phyloP scores from a whole-genome alignment of 1,140 invertebrate species.

The Scaptodrosophila lebanonensis region DNA sequence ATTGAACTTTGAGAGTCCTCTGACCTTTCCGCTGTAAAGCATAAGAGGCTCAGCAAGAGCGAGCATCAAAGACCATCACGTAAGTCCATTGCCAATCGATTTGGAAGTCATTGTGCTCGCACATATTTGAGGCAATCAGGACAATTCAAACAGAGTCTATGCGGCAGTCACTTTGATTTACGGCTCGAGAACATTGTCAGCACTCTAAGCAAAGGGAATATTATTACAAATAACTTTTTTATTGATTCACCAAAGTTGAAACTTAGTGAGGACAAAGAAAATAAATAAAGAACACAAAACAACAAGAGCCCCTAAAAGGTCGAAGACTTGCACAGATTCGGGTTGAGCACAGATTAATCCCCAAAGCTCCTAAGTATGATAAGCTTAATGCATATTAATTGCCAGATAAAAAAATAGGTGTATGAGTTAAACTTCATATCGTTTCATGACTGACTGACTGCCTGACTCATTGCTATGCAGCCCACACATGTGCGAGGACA shows the following conservation, averaged over 20 bases:
- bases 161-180: too few species aligned
- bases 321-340: slow-evolving; percentile 14
- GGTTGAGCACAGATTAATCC: slow-evolving; percentile 8
- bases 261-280: slow-evolving; percentile 1
- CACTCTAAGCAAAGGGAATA: slow-evolving; percentile 17
- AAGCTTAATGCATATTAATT: slow-evolving; percentile 68
- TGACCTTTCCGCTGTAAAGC: too few species aligned
- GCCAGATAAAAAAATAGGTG: slow-evolving; percentile 28
- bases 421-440: slow-evolving; percentile 23
- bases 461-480: slow-evolving; percentile 63
- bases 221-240: background rate
- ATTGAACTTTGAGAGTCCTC: too few species aligned
- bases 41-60: too few species aligned
- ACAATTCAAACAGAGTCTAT: too few species aligned
- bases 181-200: slow-evolving; percentile 42
- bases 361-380: slow-evolving; percentile 42
- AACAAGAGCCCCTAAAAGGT: slow-evolving; percentile 31
- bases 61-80: slow-evolving; percentile 3
- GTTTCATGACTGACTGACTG: slow-evolving; percentile 28
- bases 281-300: slow-evolving; percentile 14
- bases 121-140: too few species aligned
- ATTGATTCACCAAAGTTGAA: slow-evolving; percentile 9
- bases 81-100: too few species aligned
- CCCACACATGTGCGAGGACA: slow-evolving; percentile 32
- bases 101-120: too few species aligned